phyloP scores from a whole-genome alignment of 2,113 vertebrate species.

The Ardeotis arabs region DNA sequence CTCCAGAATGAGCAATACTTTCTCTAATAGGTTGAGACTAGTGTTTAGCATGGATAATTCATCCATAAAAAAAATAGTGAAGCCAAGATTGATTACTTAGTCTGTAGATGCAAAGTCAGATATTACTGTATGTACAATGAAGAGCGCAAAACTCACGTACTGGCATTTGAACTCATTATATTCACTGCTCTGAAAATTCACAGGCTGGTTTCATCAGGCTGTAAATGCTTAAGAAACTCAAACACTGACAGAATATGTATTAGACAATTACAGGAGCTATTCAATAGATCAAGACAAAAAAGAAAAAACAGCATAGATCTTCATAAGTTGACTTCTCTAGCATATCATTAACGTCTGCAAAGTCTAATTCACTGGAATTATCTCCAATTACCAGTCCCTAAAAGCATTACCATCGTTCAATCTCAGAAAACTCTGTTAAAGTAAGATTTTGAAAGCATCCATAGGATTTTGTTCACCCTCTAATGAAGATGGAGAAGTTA shows the following conservation, averaged over 20 bases:
- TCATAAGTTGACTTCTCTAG: neutral
- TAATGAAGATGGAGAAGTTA: neutral
- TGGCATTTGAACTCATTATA: neutral
- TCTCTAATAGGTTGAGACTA: neutral
- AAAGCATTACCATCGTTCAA: neutral
- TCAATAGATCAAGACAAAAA: slow-evolving; percentile 41
- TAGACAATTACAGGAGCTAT: slow-evolving; percentile 38
- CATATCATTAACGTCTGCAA: neutral
- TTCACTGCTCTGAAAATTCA: neutral
- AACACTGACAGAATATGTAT: slow-evolving; percentile 32
- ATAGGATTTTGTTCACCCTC: neutral
- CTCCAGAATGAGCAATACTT: neutral
- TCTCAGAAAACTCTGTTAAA: neutral
- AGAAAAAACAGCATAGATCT: neutral
- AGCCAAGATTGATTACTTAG: neutral
- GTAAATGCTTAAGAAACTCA: slow-evolving; percentile 35
- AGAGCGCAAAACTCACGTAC: neutral
- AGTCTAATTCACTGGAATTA: slow-evolving; percentile 42
- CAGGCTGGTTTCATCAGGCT: slow-evolving; percentile 2
- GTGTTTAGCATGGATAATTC: neutral
- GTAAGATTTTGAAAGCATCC: slow-evolving; percentile 8
- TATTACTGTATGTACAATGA: neutral
- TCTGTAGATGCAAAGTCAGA: neutral
- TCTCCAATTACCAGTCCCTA: slow-evolving; percentile 48
- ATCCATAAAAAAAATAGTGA: neutral